Evolutionary conservation across 2,888 invertebrate species (phyloP).

Genomic region (Euproctis similis): DNA sequence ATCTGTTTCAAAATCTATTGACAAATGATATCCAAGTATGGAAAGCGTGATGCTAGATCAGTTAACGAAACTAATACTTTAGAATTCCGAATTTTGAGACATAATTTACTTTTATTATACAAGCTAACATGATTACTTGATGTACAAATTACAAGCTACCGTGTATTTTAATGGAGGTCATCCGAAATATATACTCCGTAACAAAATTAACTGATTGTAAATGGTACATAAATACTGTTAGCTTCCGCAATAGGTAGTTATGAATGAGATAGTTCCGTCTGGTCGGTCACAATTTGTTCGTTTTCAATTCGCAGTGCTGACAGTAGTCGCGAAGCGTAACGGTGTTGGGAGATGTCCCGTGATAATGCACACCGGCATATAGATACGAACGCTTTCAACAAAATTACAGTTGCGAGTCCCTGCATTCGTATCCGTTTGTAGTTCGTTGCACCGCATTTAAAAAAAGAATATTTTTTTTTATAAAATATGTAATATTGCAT

Average conservation of each 20-base stretch:
- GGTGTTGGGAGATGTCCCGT: slow-evolving; percentile 51
- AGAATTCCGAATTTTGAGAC: too few species aligned
- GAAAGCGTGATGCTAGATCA: too few species aligned
- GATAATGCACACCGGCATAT: slow-evolving; percentile 26
- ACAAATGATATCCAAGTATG: too few species aligned
- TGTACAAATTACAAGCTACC: too few species aligned
- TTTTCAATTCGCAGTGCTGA: slow-evolving; percentile 36
- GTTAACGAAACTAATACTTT: too few species aligned
- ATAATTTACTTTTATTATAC: too few species aligned
- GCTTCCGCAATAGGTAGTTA: slow-evolving; percentile 43
- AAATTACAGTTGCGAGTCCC: slow-evolving; percentile 21
- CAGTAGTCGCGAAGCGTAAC: slow-evolving; percentile 44
- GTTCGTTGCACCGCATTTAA: slow-evolving; percentile 17
- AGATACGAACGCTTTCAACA: slow-evolving; percentile 19
- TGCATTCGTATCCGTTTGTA: slow-evolving; percentile 17
- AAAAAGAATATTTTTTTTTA: not conserved
- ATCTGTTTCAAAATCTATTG: too few species aligned
- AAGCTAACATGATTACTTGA: too few species aligned
- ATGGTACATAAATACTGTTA: slow-evolving; percentile 31
- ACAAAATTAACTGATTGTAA: slow-evolving; percentile 20
- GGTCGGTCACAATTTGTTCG: slow-evolving; percentile 39
- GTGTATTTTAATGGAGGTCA: too few species aligned
- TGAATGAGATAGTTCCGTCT: slow-evolving; percentile 40
- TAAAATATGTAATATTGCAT: not conserved
- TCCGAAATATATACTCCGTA: slow-evolving; percentile 16